Evolutionary conservation across 2,888 invertebrate species (phyloP).

Genomic region (Agrochola lota): DNA sequence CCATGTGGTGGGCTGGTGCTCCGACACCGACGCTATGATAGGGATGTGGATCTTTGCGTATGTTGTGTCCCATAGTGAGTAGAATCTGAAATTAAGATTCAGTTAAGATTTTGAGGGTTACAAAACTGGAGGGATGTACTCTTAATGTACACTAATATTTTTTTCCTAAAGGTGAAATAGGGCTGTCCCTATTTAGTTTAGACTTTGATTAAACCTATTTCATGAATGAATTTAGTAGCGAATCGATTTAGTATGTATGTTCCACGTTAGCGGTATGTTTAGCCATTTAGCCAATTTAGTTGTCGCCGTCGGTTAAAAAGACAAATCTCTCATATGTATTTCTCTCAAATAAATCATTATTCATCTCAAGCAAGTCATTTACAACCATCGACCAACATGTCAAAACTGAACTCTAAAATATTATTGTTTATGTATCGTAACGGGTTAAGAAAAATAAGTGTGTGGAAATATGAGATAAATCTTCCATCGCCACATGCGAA

Average conservation of each 20-base stretch:
- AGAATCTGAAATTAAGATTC: conserved; percentile 92
- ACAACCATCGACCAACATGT: background rate
- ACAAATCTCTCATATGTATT: background rate
- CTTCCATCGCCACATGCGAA: too few species aligned
- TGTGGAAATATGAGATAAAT: too few species aligned
- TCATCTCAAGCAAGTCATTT: background rate
- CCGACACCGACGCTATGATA: conserved; percentile 99
- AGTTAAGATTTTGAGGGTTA: background rate
- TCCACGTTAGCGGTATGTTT: background rate
- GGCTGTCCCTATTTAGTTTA: background rate
- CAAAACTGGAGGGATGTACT: background rate
- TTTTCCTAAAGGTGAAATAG: background rate
- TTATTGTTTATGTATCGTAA: background rate
- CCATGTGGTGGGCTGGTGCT: conserved; percentile 99
- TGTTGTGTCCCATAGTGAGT: conserved; percentile 99
- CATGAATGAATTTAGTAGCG: background rate
- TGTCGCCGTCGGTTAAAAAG: background rate
- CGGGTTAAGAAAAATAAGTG: background rate
- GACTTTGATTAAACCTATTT: background rate
- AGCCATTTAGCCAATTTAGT: background rate
- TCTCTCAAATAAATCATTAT: background rate
- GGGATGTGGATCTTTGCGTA: conserved; percentile 99
- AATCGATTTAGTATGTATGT: background rate
- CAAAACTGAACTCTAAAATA: conserved; percentile 6
- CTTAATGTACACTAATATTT: background rate